These are phyloP conservation scores for Fragum fragum DNA, from an alignment of 2,888 invertebrate species.

Conservation along the genomic window DNA sequence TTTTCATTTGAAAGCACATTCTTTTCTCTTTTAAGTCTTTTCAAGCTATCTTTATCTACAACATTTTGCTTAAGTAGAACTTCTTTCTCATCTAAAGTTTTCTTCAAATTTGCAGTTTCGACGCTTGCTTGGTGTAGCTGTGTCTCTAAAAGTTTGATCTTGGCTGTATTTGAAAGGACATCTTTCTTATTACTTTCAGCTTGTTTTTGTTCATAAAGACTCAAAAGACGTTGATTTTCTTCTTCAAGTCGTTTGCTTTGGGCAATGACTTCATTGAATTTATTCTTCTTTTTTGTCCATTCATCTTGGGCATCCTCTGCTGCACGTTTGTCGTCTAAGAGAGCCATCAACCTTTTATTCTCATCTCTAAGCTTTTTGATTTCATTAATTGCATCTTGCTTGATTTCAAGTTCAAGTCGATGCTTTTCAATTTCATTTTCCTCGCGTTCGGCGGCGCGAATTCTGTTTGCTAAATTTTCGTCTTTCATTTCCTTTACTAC, in stretches of 20 bases:
- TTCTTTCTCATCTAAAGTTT: slow-evolving; percentile 57
- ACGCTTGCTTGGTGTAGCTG: slow-evolving; percentile 43
- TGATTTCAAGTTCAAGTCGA: slow-evolving; percentile 64
- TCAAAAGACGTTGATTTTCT: slow-evolving; percentile 58
- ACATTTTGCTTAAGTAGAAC: slow-evolving; percentile 44
- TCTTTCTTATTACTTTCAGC: slow-evolving; percentile 52
- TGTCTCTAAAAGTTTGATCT: slow-evolving; percentile 58
- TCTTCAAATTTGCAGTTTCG: slow-evolving; percentile 56
- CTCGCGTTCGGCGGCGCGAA: slow-evolving; percentile 62
- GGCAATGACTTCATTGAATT: slow-evolving; percentile 64
- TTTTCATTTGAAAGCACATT: slow-evolving; percentile 46
- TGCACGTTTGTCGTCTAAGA: slow-evolving; percentile 60
- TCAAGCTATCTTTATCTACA: slow-evolving; percentile 44
- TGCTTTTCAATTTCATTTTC: slow-evolving; percentile 66
- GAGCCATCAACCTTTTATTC: slow-evolving; percentile 44
- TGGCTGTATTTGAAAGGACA: slow-evolving; percentile 53
- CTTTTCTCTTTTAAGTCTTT: slow-evolving; percentile 51
- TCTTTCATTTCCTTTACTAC: slow-evolving; percentile 67
- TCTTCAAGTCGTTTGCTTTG: slow-evolving; percentile 59
- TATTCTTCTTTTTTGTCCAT: slow-evolving; percentile 61
- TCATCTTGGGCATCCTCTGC: slow-evolving; percentile 66
- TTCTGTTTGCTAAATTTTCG: slow-evolving; percentile 62
- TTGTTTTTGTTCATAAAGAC: slow-evolving; percentile 47
- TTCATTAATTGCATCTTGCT: slow-evolving; percentile 67
- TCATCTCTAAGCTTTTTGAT: slow-evolving; percentile 64